phyloP scores from a whole-genome alignment of 2,888 invertebrate genomes.

The Drosophila diplacantha region DNA sequence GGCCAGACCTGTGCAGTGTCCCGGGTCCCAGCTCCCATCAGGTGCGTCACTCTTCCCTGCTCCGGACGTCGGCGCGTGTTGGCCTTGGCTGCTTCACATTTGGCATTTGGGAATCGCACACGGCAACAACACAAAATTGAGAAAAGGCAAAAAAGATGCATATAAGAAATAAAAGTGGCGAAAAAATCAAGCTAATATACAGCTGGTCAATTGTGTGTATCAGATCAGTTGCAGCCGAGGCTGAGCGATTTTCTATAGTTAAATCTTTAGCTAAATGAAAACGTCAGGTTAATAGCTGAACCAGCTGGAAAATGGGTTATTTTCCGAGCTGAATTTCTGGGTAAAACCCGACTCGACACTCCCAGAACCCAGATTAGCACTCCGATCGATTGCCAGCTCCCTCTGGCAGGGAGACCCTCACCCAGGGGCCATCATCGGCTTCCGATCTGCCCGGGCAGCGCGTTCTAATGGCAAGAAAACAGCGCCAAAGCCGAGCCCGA shows the following conservation, averaged over 20 bases:
- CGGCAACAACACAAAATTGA: not conserved
- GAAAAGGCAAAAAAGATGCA: not conserved
- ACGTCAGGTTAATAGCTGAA: not conserved
- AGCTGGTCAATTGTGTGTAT: not conserved
- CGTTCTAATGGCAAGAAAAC: slow-evolving; percentile 8
- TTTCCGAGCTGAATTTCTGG: not conserved
- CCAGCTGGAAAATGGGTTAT: not conserved
- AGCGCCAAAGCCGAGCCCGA: slow-evolving; percentile 25
- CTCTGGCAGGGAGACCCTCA: not conserved
- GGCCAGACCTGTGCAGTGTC: slow-evolving; percentile 1
- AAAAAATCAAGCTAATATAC: not conserved
- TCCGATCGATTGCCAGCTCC: not conserved
- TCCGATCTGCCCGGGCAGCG: not conserved
- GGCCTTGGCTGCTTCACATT: slow-evolving; percentile 51
- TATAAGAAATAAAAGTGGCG: not conserved
- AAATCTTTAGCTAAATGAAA: too few relatives aligned
- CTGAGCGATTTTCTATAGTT: not conserved
- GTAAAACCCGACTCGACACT: not conserved
- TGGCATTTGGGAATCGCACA: slow-evolving; percentile 43
- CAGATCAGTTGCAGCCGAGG: not conserved
- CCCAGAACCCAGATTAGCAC: not conserved
- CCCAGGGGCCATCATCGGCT: not conserved
- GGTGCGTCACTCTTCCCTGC: slow-evolving; percentile 8
- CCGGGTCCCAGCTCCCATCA: slow-evolving; percentile 2
- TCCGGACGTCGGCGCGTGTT: slow-evolving; percentile 34